These are phyloP conservation scores for Lissonota sp. DNA, from an alignment of 2,888 invertebrate species.

Conservation along the genomic window DNA sequence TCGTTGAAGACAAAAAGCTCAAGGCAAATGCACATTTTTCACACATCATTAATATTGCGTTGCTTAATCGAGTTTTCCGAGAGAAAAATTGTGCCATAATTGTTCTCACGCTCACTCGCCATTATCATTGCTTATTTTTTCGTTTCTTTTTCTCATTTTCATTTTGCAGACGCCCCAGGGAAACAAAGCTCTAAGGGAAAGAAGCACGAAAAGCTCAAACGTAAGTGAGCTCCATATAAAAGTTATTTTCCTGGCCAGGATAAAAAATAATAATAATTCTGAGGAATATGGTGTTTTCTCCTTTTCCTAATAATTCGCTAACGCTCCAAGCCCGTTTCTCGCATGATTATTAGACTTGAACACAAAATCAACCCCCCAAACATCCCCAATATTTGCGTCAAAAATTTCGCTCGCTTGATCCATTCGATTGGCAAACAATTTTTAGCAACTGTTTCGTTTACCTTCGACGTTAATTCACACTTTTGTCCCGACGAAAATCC, in stretches of 20 bases:
- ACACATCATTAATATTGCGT: background rate
- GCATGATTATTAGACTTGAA: background rate
- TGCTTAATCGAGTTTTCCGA: background rate
- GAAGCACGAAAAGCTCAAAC: slow-evolving; percentile 56
- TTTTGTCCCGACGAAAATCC: background rate
- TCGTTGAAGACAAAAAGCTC: background rate
- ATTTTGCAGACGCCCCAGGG: slow-evolving; percentile 50
- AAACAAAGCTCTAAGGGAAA: slow-evolving; percentile 47
- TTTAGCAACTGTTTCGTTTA: background rate
- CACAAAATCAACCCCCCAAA: background rate
- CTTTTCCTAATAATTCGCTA: slow-evolving; percentile 10
- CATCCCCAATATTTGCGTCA: background rate
- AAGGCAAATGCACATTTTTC: background rate
- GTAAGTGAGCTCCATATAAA: slow-evolving; percentile 48
- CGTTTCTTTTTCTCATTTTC: slow-evolving; percentile 7
- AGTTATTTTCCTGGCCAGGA: slow-evolving; percentile 11
- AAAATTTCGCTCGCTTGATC: background rate
- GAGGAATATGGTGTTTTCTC: background rate
- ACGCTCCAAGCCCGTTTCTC: background rate
- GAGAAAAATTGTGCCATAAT: background rate
- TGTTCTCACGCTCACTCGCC: slow-evolving; percentile 21
- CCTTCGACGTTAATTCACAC: slow-evolving; percentile 9
- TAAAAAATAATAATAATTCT: background rate
- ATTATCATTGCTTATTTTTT: slow-evolving; percentile 33
- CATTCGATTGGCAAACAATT: background rate